Evolutionary conservation across 92 coral and sea anemone genomes (phyloP).

Genomic region (Phenganax marumi): DNA sequence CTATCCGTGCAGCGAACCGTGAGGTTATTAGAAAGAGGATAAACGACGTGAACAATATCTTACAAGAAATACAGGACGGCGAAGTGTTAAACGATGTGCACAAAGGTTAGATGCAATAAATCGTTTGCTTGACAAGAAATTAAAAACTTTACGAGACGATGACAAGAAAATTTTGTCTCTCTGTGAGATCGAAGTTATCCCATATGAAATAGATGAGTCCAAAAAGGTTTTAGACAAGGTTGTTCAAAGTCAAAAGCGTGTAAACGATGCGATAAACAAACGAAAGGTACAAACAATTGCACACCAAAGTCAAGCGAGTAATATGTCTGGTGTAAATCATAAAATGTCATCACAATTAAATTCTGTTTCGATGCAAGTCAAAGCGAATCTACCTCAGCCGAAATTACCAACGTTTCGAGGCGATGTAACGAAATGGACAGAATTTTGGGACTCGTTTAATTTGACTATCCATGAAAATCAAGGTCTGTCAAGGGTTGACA

Average conservation of each 20-base stretch:
- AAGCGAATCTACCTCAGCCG: conserved; percentile 51
- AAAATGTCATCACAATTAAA: background rate
- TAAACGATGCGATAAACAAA: background rate
- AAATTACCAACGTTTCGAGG: conserved; percentile 41
- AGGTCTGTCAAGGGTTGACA: conserved; percentile 8
- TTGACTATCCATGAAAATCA: background rate
- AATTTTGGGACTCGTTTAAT: conserved; percentile 48
- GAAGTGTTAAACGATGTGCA: background rate
- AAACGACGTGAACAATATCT: conserved; percentile 1
- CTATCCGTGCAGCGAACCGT: conserved; percentile 23
- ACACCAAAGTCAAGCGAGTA: background rate
- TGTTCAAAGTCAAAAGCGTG: background rate
- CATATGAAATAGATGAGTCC: conserved; percentile 5
- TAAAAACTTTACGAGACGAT: background rate
- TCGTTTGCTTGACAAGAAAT: conserved; percentile 17
- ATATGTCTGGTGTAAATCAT: background rate
- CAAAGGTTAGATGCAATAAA: background rate
- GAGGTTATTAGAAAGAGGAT: background rate
- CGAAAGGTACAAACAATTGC: conserved; percentile 1
- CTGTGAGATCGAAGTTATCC: background rate
- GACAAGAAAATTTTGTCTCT: background rate
- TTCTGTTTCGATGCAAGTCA: background rate
- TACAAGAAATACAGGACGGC: background rate
- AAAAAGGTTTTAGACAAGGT: background rate
- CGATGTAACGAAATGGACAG: conserved; percentile 38